These are phyloP conservation scores for Mirza zaza DNA, from an alignment of 2,113 vertebrate genomes.

Conservation along the genomic window DNA sequence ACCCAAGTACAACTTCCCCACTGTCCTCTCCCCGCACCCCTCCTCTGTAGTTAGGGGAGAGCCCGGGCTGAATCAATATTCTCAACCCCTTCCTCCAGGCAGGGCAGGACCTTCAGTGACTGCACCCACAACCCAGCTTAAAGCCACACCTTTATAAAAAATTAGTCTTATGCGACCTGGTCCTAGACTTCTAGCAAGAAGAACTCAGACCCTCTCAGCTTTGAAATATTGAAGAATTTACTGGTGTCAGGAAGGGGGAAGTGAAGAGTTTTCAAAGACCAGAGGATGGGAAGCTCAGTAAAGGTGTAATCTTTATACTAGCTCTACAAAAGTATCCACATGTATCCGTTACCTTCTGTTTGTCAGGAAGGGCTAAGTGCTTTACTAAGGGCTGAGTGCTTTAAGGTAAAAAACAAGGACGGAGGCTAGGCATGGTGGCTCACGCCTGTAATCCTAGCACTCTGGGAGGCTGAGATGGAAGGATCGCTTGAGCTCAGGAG, in stretches of 20 bases:
- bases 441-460: too few species aligned
- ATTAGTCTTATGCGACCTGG: not conserved
- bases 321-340: not conserved
- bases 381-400: not conserved
- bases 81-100: not conserved
- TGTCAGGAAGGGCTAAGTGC: not conserved
- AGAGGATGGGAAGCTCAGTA: fast-evolving
- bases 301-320: too few species aligned
- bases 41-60: not conserved
- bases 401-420: not conserved
- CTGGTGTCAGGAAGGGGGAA: not conserved
- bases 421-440: too few species aligned
- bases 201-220: not conserved
- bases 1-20: not conserved
- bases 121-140: not conserved
- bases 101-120: not conserved
- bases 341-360: not conserved
- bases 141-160: not conserved
- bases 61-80: not conserved
- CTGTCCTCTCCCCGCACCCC: not conserved
- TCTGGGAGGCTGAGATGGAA: too few species aligned
- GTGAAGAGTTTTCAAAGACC: too few species aligned
- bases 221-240: not conserved
- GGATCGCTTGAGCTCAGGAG: too few species aligned
- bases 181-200: not conserved